Conservation (phyloP, 53 echinoderm and acorn worm species). For the Arbacia lixula region DNA sequence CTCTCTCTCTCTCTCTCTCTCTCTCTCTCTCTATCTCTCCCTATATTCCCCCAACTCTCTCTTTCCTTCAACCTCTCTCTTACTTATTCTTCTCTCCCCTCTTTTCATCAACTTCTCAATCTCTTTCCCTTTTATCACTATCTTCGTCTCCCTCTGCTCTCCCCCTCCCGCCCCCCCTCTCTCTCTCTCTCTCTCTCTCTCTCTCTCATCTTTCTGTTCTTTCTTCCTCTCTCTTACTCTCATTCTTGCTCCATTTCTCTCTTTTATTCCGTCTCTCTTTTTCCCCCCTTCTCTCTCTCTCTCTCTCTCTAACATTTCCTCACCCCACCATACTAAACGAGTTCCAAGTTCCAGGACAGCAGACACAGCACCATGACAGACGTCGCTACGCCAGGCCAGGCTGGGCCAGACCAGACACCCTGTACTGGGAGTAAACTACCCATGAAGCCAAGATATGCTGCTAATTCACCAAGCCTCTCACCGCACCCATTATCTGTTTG, state of each 20-base stretch:
- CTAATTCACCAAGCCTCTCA: conserved; percentile 30
- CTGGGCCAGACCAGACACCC: conserved; percentile 9
- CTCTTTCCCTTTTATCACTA: background rate
- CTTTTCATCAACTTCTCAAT: background rate
- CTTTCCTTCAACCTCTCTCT: background rate
- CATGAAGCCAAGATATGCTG: conserved; percentile 27
- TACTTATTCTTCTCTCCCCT: no score
- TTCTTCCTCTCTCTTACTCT: conserved; percentile 12
- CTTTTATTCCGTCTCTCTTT: background rate
- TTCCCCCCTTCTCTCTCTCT: background rate
- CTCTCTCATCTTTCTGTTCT: background rate
- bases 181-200: background rate
- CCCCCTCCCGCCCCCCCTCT: background rate
- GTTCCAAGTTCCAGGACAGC: no score
- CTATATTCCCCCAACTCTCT: background rate
- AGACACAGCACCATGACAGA: background rate
- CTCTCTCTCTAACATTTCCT: background rate
- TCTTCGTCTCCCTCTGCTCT: background rate
- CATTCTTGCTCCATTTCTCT: background rate
- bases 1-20: no score
- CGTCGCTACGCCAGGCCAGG: background rate
- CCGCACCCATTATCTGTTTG: conserved; percentile 13
- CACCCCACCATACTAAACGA: background rate
- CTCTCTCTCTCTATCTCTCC: background rate
- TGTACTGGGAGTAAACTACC: conserved; percentile 34